Conservation (phyloP, 2,888 invertebrate species). For the Microchrysa polita region DNA sequence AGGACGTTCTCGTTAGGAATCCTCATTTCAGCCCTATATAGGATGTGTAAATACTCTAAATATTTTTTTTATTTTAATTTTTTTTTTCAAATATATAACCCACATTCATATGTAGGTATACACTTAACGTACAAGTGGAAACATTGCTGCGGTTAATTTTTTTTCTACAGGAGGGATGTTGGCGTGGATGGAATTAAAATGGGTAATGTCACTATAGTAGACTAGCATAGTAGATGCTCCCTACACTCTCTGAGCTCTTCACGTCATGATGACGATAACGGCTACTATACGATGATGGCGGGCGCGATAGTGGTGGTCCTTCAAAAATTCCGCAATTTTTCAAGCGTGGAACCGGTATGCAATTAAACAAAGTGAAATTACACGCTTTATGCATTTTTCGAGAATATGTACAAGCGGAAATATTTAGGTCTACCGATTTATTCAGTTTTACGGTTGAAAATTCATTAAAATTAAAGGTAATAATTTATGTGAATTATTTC, state of each 20-base stretch:
- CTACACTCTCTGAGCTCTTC: neutral
- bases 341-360: slow-evolving; percentile 36
- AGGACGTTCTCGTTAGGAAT: neutral
- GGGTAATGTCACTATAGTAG: slow-evolving; percentile 40
- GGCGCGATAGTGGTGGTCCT: slow-evolving; percentile 9
- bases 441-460: neutral
- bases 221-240: slow-evolving; percentile 9
- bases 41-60: slow-evolving; percentile 40
- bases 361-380: slow-evolving; percentile 42
- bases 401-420: slow-evolving; percentile 12
- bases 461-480: slow-evolving; percentile 13
- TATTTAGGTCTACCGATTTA: slow-evolving; percentile 36
- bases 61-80: slow-evolving; percentile 12
- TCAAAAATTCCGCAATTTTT: slow-evolving; percentile 37
- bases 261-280: neutral
- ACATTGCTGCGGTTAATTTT: slow-evolving; percentile 21
- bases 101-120: neutral
- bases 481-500: slow-evolving; percentile 1
- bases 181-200: slow-evolving; percentile 38
- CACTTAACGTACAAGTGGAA: neutral
- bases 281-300: neutral
- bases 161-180: slow-evolving; percentile 25
- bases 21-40: slow-evolving; percentile 10
- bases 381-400: slow-evolving; percentile 17
- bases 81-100: neutral